Conservation (phyloP, 2,888 invertebrate species). For the Neoscelio sp. region DNA sequence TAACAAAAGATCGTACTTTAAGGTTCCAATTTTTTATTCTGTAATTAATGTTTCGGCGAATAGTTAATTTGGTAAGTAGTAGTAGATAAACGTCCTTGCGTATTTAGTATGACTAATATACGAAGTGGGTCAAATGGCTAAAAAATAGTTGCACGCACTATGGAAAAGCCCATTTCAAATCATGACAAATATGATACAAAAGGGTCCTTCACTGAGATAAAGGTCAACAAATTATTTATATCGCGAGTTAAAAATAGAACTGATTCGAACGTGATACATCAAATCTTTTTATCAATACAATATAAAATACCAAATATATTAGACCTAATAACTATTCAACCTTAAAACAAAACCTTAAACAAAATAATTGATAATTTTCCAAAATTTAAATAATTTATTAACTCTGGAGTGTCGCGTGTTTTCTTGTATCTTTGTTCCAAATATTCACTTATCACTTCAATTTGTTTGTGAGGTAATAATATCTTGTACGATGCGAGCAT, state of each 20-base stretch:
- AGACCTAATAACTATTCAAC: no score
- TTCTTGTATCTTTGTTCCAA: no score
- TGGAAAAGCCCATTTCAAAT: constrained; percentile 52
- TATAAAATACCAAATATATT: background rate
- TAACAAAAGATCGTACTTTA: no score
- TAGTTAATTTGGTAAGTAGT: constrained; percentile 32
- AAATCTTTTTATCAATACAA: constrained; percentile 6
- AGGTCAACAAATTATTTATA: constrained; percentile 61
- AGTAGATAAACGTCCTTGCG: constrained; percentile 39
- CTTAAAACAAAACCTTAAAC: no score
- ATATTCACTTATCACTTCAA: no score
- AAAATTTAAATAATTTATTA: no score
- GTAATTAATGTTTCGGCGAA: constrained; percentile 18
- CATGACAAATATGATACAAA: constrained; percentile 46
- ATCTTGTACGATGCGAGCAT: no score
- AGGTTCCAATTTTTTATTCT: no score
- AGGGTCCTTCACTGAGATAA: constrained; percentile 52
- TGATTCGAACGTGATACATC: background rate
- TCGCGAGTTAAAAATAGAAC: constrained; percentile 31
- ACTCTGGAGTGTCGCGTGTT: no score
- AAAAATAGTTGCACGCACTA: constrained; percentile 50
- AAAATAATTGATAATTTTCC: no score
- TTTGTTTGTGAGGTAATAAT: no score
- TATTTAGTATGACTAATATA: constrained; percentile 47
- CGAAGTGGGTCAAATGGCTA: constrained; percentile 54